Evolutionary conservation across 2,113 vertebrate genomes (phyloP).

Genomic region (Leptocoma aspasia): DNA sequence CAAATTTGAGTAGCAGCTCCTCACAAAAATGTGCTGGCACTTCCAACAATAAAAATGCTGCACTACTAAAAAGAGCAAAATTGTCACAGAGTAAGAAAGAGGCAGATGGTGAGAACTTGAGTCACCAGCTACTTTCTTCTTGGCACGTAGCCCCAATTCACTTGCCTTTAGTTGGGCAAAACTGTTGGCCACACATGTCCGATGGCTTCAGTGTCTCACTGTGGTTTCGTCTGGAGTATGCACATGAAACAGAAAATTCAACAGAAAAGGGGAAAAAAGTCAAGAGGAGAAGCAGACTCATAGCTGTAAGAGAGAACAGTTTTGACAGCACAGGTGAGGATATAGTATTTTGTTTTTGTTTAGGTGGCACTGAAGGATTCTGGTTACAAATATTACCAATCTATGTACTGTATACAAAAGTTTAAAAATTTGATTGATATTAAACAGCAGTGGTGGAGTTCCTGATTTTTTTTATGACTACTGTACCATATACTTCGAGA

Average conservation of each 20-base stretch:
- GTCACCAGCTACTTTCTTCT: conserved; percentile 82
- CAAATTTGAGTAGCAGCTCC: conserved; percentile 53
- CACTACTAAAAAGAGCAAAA: conserved; percentile 72
- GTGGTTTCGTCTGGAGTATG: conserved; percentile 80
- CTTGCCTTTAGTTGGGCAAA: conserved; percentile 90
- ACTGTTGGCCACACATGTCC: conserved; percentile 97
- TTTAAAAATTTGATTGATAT: neutral
- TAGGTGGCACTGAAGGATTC: neutral
- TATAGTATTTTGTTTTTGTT: neutral
- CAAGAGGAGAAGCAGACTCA: conserved; percentile 60
- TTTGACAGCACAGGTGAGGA: conserved; percentile 73
- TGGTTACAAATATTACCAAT: neutral
- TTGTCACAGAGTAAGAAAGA: conserved; percentile 76
- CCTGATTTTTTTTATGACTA: neutral
- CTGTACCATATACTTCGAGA: neutral
- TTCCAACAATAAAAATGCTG: conserved; percentile 61
- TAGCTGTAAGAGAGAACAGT: conserved; percentile 56
- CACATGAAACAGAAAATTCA: conserved; percentile 45
- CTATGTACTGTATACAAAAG: neutral
- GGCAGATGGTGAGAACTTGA: conserved; percentile 61
- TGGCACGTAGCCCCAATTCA: conserved; percentile 92
- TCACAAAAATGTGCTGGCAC: conserved; percentile 70
- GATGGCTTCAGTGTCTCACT: conserved; percentile 92
- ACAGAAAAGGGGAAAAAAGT: conserved; percentile 70
- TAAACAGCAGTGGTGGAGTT: neutral